Evolutionary conservation across 2,797 vertebrate genomes (phyloP).

Genomic region (Vespertilio murinus): DNA sequence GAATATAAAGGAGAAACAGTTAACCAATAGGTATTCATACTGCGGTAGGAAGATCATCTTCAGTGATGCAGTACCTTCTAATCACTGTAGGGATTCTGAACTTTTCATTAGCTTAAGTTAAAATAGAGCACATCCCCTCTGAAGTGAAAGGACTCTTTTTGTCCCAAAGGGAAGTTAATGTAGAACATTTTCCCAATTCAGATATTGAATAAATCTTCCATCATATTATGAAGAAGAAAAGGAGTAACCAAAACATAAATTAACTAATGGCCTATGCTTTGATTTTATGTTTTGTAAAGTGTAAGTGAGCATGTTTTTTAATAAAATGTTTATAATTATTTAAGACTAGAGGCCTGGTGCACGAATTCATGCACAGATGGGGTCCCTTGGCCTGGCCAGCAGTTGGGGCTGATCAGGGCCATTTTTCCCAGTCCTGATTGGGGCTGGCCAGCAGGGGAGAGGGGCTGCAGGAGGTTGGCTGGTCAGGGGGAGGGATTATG

Average conservation of each 20-base stretch:
- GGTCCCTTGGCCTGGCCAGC: too few species aligned
- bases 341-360: neutral
- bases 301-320: neutral
- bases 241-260: neutral
- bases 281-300: neutral
- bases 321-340: neutral
- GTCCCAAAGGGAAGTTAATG: slow-evolving; percentile 24
- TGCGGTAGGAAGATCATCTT: neutral
- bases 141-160: slow-evolving; percentile 26
- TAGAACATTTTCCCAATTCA: neutral
- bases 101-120: neutral
- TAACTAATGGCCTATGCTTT: neutral
- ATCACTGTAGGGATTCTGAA: slow-evolving; percentile 7
- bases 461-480: too few species aligned
- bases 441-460: too few species aligned
- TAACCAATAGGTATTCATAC: neutral
- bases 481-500: too few species aligned
- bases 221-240: neutral
- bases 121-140: slow-evolving; percentile 14
- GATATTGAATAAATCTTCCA: neutral
- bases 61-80: neutral
- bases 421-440: accelerated
- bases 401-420: too few species aligned
- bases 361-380: too few species aligned
- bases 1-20: slow-evolving; percentile 1